Evolutionary conservation across 2,113 vertebrate species (phyloP), one percentile per base, ranked within the genome.

Genomic region (Poeciliopsis retropinna): DNA sequence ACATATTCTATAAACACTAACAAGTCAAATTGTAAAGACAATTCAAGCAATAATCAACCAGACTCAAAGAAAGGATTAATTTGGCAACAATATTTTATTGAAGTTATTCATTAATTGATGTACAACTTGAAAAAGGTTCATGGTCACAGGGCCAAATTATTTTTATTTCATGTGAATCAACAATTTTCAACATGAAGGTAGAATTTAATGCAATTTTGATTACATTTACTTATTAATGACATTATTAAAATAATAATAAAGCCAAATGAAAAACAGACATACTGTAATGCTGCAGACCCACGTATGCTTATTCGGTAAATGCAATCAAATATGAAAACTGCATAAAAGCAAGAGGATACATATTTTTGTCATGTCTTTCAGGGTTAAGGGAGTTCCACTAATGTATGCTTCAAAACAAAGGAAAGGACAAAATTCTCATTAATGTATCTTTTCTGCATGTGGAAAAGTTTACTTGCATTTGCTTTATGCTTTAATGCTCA

Each of bases 21-120:
- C 31, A 57, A 64, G 54, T 32, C 29, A 9, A 1, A 75, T 66
- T 72, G 60, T 25, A 80, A 61, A 70, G 10, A 74, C 37, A 67
- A 5, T 29, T 27, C 3, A 71, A 60, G 15, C n/a, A 71, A 15
- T 17, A 13, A 77, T 69, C 67, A 19, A 67, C 57, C 72, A 63
- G 4, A 11, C 25, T 68, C 13, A 72, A 69, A 70, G 60, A 64
- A 70, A 77, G 72, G 39, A 65, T 66, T 67, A n/a, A 76, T 76
- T 54, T 29, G 29, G 71, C 68, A 79, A 54, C 80, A 29, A 69
- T 51, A 34, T 37, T 86, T 86, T 81, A 84, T 81, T 86, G 34
- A 57, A 75, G 78, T 25, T 80, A 34, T 67, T 60, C 9, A 70
- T 44, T 62, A 64, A 27, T 68, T 72, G 60, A 79, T 70, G 51